Evolutionary conservation across 2,113 vertebrate genomes (phyloP).

Genomic region (Gavia stellata): DNA sequence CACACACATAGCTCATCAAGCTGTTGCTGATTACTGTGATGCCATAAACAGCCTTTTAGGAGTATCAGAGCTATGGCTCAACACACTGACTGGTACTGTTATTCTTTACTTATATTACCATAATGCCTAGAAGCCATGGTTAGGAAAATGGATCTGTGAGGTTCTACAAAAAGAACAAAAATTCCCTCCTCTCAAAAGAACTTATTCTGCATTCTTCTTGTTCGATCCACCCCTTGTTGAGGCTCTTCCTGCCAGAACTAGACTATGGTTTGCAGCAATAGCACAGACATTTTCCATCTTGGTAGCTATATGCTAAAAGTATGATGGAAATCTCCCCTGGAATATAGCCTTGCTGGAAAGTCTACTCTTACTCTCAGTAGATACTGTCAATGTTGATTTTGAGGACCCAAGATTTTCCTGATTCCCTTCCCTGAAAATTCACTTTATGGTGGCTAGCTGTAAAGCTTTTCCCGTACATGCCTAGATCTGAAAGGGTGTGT

Average conservation of each 20-base stretch:
- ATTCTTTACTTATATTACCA: neutral
- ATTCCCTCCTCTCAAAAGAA: neutral
- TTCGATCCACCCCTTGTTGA: neutral
- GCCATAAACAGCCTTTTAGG: neutral
- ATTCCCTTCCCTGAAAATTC: neutral
- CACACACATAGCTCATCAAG: neutral
- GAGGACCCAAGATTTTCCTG: neutral
- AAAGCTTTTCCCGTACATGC: neutral
- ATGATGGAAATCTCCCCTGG: neutral
- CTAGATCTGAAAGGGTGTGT: neutral
- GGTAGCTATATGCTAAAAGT: neutral
- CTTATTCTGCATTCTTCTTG: neutral
- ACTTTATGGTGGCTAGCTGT: accelerated
- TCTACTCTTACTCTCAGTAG: neutral
- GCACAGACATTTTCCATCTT: neutral
- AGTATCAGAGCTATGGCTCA: neutral
- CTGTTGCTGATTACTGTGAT: neutral
- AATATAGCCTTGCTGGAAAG: neutral
- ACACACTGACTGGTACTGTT: neutral
- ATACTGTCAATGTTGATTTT: neutral
- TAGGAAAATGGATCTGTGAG: neutral
- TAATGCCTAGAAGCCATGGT: neutral
- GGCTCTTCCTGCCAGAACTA: neutral
- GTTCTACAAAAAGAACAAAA: neutral
- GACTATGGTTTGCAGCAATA: neutral